Base-by-base conservation (phyloP, 2,797 vertebrate species). In the Chelidonichthys spinosus region DNA sequence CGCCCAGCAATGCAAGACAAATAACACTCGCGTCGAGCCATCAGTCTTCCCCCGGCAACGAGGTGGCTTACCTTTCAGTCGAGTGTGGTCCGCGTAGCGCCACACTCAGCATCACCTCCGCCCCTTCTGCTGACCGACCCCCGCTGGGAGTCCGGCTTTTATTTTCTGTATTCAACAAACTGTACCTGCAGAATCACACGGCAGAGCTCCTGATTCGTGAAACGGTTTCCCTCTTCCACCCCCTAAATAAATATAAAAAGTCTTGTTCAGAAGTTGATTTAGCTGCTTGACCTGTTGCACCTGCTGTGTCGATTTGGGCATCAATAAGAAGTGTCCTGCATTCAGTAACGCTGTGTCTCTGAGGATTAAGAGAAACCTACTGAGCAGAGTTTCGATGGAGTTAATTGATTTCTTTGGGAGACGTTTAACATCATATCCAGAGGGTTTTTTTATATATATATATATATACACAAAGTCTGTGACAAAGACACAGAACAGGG, bases 1-100 rank as follows among this genome's bases (percentile, higher is more conserved):
- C 81, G 69, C 86, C 86, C 82, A 78, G 87, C 82, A 64, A 81
- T 81, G 63, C 83, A 89, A 94, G 91, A 93, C 89, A 82, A 92
- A 94, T 93, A 87, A 89, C 89, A 84, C 86, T 78, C 81, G 81
- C 81, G 84, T 87, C 56, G 68, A 77, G 59, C 82, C 84, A 92
- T 92, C 89, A 79, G 39, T 93, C 90, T 90, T 87, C 80, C 25
- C 25, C 60, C 82, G 44, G 75, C 84, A 88, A 84, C 72, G 55
- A 85, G 86, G 76, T 83, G 85, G 87, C 87, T 86, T 78, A 74
- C 86, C 81, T 88, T 82, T 85, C 78, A 81, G 74, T 74, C 49
- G 79, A 74, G 83, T 76, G 79, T 69, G 54, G 84, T 81, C 76
- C 64, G 15, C 73, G 72, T 80, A 61, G 76, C 10, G 62, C 63